phyloP scores from a whole-genome alignment of 2,797 vertebrate species.

The Amniataba percoides region DNA sequence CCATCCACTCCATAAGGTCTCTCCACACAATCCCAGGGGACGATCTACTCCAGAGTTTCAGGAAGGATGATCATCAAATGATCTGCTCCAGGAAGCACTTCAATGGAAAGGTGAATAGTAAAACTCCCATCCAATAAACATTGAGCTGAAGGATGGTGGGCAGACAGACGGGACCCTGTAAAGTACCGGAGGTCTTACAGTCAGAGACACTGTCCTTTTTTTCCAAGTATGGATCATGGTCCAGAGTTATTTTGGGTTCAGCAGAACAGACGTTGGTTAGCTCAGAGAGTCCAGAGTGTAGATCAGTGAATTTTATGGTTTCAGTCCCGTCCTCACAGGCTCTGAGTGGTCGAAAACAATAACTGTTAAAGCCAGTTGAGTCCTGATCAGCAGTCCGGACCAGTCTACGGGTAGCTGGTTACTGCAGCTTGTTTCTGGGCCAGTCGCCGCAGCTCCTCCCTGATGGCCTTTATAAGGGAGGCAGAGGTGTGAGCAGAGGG shows the following conservation, averaged over 20 bases:
- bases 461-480: conserved; percentile 98
- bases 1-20: background rate
- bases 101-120: conserved; percentile 66
- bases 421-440: conserved; percentile 95
- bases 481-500: conserved; percentile 94
- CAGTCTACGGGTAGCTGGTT: conserved; percentile 88
- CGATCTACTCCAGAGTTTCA: background rate
- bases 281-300: conserved; percentile 42
- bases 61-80: conserved; percentile 7
- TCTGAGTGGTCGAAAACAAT: conserved; percentile 28
- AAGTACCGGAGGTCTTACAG: conserved; percentile 64
- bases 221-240: conserved; percentile 30
- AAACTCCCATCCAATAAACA: conserved; percentile 54
- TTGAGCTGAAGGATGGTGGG: conserved; percentile 47
- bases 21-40: background rate
- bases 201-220: conserved; percentile 43
- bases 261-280: conserved; percentile 16
- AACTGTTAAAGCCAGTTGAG: conserved; percentile 27
- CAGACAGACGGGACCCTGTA: conserved; percentile 74
- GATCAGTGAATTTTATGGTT: conserved; percentile 29
- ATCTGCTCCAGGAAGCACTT: conserved; percentile 85
- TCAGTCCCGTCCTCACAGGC: conserved; percentile 22
- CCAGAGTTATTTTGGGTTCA: conserved; percentile 45
- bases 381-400: conserved; percentile 60
- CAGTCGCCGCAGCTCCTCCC: conserved; percentile 96